Evolutionary conservation across 2,113 vertebrate species (phyloP).

Genomic region (Emydura subglobosa): DNA sequence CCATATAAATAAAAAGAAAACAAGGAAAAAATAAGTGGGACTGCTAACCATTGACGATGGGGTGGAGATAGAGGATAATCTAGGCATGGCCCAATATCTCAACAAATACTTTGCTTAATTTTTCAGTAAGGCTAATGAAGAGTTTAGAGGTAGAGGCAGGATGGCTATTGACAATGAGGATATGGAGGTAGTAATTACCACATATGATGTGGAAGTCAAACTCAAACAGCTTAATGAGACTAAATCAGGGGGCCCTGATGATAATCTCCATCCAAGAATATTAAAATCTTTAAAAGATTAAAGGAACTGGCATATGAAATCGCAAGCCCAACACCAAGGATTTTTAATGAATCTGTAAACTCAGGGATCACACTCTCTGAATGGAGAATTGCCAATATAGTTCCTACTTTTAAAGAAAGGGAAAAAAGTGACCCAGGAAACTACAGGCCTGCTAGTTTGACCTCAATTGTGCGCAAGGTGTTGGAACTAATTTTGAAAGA

Average conservation of each 20-base stretch:
- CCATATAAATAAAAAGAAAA: no score
- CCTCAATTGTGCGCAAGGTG: no score
- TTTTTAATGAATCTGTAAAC: background rate
- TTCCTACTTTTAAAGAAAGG: no score
- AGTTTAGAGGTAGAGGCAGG: background rate
- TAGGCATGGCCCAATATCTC: background rate
- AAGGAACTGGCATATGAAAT: background rate
- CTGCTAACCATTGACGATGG: background rate
- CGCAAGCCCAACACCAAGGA: background rate
- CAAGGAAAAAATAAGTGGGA: background rate
- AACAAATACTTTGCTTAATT: background rate
- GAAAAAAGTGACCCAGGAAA: no score
- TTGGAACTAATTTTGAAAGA: no score
- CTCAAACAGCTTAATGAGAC: background rate
- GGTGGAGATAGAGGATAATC: background rate
- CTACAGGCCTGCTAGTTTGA: no score
- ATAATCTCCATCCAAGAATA: background rate
- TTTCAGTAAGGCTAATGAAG: background rate
- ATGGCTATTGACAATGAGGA: background rate
- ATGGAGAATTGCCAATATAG: no score
- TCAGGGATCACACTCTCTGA: background rate
- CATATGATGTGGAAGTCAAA: background rate
- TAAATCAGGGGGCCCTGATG: background rate
- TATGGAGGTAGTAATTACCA: background rate
- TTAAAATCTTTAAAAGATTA: background rate